Percentiles rank a stretch among this genome's conserved stretches.
These are phyloP conservation scores for Cheilosia vulpina DNA, from an alignment of 2,888 invertebrate species.

Conservation along the genomic window DNA sequence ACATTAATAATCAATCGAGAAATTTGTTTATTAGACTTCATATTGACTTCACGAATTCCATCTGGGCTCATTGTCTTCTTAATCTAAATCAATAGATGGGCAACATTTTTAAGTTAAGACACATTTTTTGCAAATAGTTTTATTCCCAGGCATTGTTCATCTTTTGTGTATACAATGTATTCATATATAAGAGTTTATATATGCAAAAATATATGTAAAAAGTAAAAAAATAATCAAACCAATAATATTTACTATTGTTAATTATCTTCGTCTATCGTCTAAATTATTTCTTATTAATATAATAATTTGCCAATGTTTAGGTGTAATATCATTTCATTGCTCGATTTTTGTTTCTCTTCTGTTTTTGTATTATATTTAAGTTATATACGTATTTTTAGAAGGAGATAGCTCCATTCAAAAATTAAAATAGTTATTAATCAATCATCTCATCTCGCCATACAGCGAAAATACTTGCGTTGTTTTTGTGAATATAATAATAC, in stretches of 20 bases:
- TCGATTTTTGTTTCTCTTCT: conserved; percentile 23
- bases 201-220: conserved; percentile 26
- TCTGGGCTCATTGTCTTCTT: too few relatives aligned
- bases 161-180: conserved; percentile 56
- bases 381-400: neutral
- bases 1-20: too few relatives aligned
- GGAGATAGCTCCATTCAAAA: conserved; percentile 39
- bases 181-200: conserved; percentile 19
- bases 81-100: neutral
- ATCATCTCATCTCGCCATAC: neutral
- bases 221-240: conserved; percentile 42
- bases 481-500: conserved; percentile 50
- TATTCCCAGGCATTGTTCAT: conserved; percentile 71
- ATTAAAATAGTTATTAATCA: conserved; percentile 8
- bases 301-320: conserved; percentile 65
- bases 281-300: conserved; percentile 70
- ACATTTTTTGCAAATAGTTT: conserved; percentile 37
- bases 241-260: conserved; percentile 45
- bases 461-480: conserved; percentile 16
- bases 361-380: neutral
- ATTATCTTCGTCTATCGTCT: conserved; percentile 43
- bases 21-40: too few relatives aligned
- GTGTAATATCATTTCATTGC: conserved; percentile 54
- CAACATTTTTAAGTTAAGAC: too few relatives aligned
- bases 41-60: too few relatives aligned